phyloP scores from a whole-genome alignment of 2,888 invertebrate genomes.

The Drosophila paranaensis region DNA sequence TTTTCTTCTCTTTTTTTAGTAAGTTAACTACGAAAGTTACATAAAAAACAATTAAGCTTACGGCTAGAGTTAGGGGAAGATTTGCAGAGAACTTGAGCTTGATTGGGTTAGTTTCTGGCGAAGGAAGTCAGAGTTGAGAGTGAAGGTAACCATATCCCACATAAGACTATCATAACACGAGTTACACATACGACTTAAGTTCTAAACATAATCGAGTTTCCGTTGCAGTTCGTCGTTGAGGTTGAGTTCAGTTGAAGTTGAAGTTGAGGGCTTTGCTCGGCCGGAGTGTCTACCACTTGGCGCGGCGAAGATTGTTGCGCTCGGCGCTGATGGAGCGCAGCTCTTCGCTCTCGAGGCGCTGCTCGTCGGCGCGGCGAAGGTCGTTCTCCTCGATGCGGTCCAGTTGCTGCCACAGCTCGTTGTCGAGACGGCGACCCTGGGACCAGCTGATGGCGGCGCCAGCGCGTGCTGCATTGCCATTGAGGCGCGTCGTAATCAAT shows the following conservation, averaged over 20 bases:
- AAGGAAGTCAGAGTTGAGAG: constrained; percentile 21
- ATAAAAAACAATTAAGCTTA: constrained; percentile 63
- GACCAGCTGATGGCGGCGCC: constrained; percentile 63
- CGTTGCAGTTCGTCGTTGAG: constrained; percentile 45
- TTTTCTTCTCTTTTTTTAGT: constrained; percentile 10
- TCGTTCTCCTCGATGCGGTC: constrained; percentile 61
- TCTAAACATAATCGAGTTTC: constrained; percentile 58
- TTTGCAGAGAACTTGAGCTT: constrained; percentile 35
- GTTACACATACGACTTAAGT: constrained; percentile 15
- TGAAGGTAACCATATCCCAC: constrained; percentile 50
- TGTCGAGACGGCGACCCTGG: constrained; percentile 58
- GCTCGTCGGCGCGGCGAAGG: constrained; percentile 23
- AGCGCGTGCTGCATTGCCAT: constrained; percentile 56
- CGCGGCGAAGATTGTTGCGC: constrained; percentile 45
- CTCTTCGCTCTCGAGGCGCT: constrained; percentile 47
- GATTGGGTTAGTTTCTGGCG: constrained; percentile 50
- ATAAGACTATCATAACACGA: constrained; percentile 49
- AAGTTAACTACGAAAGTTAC: constrained; percentile 54
- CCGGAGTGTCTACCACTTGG: constrained; percentile 52
- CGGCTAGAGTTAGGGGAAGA: constrained; percentile 46
- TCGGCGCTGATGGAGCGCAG: constrained; percentile 46
- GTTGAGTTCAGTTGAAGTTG: constrained; percentile 58
- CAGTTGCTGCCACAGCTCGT: constrained; percentile 68
- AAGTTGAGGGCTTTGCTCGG: background rate
- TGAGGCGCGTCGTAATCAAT: constrained; percentile 60